Evolutionary conservation across 1,140 invertebrate species (phyloP).

Genomic region (Cydia amplana): DNA sequence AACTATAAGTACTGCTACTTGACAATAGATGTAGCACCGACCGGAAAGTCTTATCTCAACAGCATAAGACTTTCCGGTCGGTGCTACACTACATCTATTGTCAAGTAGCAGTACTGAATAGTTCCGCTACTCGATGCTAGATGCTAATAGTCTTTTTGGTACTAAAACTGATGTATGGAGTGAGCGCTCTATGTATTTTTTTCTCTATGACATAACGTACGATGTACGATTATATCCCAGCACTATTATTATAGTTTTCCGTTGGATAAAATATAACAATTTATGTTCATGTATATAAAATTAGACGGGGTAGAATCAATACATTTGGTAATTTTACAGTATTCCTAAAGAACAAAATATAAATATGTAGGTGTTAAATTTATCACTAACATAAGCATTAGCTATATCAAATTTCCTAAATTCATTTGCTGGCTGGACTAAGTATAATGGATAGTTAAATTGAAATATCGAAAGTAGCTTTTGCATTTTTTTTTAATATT

Average conservation of each 20-base stretch:
- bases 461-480: slow-evolving; percentile 29
- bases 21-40: no score
- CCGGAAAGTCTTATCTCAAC: no score
- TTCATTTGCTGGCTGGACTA: slow-evolving; percentile 22
- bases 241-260: background rate
- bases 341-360: slow-evolving; percentile 63
- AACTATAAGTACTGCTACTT: no score
- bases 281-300: slow-evolving; percentile 5
- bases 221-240: background rate
- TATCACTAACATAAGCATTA: slow-evolving; percentile 58
- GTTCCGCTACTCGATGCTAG: no score
- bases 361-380: slow-evolving; percentile 58
- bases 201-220: no score
- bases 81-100: no score
- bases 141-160: no score
- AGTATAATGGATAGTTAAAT: slow-evolving; percentile 27
- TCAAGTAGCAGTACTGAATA: no score
- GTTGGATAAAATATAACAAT: background rate
- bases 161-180: no score
- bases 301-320: slow-evolving; percentile 55
- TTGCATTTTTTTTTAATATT: slow-evolving; percentile 20
- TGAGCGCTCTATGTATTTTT: no score
- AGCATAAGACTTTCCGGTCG: no score
- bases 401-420: slow-evolving; percentile 29
- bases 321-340: slow-evolving; percentile 58